Evolutionary conservation across 1,140 invertebrate genomes (phyloP).

Genomic region (Onthophagus taurus): DNA sequence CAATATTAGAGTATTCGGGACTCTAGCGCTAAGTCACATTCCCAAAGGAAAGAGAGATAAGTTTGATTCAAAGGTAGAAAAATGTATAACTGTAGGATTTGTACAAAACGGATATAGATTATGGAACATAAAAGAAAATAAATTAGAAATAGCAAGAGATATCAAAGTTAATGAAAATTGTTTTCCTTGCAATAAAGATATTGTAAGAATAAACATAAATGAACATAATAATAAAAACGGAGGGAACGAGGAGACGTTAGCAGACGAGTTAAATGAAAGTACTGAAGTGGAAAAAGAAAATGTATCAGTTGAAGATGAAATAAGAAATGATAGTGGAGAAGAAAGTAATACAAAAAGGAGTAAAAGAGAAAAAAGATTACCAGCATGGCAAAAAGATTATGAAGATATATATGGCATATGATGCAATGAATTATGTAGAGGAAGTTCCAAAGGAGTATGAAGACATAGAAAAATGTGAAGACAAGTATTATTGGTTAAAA

Average conservation of each 20-base stretch:
- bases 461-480: slow-evolving; percentile 7
- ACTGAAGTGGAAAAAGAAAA: slow-evolving; percentile 8
- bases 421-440: slow-evolving; percentile 6
- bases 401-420: slow-evolving; percentile 14
- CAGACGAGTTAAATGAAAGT: slow-evolving; percentile 8
- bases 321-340: slow-evolving; percentile 4
- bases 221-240: no score
- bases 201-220: not conserved
- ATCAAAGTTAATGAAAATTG: slow-evolving; percentile 16
- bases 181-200: not conserved
- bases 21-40: slow-evolving; percentile 18
- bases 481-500: slow-evolving; percentile 13
- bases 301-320: slow-evolving; percentile 4
- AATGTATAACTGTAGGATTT: slow-evolving; percentile 23
- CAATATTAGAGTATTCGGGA: slow-evolving; percentile 23
- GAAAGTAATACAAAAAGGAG: not conserved
- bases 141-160: slow-evolving; percentile 22
- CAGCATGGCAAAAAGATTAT: slow-evolving; percentile 13
- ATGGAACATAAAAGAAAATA: slow-evolving; percentile 21
- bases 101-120: slow-evolving; percentile 25
- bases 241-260: no score
- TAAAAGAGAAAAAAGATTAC: not conserved
- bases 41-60: slow-evolving; percentile 13
- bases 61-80: slow-evolving; percentile 19
- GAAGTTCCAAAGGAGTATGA: slow-evolving; percentile 12